A percentile compares a stretch with the other conserved stretches of the same genome.
Evolutionary conservation across 2,797 vertebrate species (phyloP).

Genomic region (Rhinogobio ventralis): DNA sequence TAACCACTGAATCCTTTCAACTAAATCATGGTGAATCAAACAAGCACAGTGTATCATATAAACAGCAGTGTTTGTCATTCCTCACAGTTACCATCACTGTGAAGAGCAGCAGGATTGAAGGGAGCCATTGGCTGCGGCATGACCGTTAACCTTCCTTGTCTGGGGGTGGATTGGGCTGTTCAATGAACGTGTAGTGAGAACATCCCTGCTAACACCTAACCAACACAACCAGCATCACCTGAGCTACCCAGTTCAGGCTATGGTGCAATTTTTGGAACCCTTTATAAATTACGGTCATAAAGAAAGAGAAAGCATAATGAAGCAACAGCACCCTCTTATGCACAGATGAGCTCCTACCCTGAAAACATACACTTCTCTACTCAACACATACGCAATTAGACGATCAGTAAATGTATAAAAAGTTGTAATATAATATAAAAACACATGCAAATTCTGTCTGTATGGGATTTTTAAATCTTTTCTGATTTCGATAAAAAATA

Average conservation of each 20-base stretch:
- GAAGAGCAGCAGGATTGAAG: accelerated
- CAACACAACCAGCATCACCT: slow-evolving; percentile 83
- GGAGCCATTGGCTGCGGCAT: accelerated
- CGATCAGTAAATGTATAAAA: no score
- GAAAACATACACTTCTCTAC: accelerated
- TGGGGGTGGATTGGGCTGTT: slow-evolving; percentile 85
- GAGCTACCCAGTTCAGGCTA: accelerated
- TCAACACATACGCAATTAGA: no score
- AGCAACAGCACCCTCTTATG: no score
- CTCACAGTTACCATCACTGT: slow-evolving; percentile 52
- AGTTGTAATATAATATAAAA: no score
- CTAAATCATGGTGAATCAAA: accelerated
- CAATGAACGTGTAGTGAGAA: slow-evolving; percentile 89
- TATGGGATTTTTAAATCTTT: no score
- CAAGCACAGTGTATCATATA: accelerated
- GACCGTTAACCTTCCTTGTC: slow-evolving; percentile 82
- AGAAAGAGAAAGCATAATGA: accelerated
- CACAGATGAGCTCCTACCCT: no score
- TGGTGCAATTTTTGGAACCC: slow-evolving; percentile 97
- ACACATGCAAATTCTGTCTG: no score
- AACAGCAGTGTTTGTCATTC: accelerated
- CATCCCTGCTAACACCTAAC: slow-evolving; percentile 85
- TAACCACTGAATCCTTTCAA: no score
- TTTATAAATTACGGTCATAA: accelerated
- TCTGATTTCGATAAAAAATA: not conserved